These are phyloP conservation scores for Tachina lurida DNA, from an alignment of 2,888 invertebrate species.

Conservation along the genomic window DNA sequence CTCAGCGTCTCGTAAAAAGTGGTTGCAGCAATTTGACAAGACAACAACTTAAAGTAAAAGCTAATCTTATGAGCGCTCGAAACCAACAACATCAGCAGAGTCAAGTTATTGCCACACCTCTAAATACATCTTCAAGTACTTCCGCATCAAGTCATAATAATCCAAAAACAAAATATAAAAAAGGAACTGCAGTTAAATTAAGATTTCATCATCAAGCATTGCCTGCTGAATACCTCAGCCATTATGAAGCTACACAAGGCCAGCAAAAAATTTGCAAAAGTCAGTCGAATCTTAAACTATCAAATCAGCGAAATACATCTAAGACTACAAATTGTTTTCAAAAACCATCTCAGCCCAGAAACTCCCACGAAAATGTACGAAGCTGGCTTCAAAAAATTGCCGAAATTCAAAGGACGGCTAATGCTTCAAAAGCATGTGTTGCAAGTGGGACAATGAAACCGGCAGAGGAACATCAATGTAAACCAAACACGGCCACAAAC, in stretches of 20 bases:
- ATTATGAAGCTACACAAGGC: slow-evolving; percentile 89
- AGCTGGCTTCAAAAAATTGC: slow-evolving; percentile 90
- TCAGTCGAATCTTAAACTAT: slow-evolving; percentile 74
- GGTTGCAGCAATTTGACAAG: slow-evolving; percentile 77
- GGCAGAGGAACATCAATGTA: background rate
- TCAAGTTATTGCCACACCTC: slow-evolving; percentile 13
- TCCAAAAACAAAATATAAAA: slow-evolving; percentile 52
- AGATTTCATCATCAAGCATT: slow-evolving; percentile 92
- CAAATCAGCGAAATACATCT: slow-evolving; percentile 76
- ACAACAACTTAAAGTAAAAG: slow-evolving; percentile 79
- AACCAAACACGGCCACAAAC: background rate
- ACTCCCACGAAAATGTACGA: slow-evolving; percentile 87
- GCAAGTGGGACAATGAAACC: background rate
- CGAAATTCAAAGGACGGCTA: slow-evolving; percentile 85
- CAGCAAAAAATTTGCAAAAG: slow-evolving; percentile 82
- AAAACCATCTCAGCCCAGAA: slow-evolving; percentile 47
- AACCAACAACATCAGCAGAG: slow-evolving; percentile 59
- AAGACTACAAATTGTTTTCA: slow-evolving; percentile 73
- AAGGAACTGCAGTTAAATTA: slow-evolving; percentile 84
- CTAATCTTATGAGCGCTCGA: slow-evolving; percentile 77
- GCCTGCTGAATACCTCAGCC: slow-evolving; percentile 90
- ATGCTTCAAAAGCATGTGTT: slow-evolving; percentile 63
- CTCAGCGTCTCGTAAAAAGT: slow-evolving; percentile 64
- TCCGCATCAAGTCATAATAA: slow-evolving; percentile 34
- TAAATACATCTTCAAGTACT: background rate